Evolutionary conservation across 2,113 vertebrate species (phyloP).

Genomic region (Nansenia antarctica): DNA sequence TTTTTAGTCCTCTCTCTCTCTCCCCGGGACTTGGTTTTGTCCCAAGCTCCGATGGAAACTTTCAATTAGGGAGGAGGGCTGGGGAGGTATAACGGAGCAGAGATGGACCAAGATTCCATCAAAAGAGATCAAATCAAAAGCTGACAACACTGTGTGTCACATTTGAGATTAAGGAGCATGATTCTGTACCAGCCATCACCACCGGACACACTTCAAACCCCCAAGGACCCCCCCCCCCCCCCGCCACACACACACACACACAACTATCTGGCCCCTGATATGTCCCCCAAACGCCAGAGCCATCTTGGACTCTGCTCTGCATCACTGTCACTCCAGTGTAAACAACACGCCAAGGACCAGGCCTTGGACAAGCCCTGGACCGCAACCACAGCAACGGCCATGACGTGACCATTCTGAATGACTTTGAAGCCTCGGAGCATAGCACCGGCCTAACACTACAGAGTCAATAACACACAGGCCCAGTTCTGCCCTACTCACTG

Average conservation of each 20-base stretch:
- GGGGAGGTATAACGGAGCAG: constrained; percentile 39
- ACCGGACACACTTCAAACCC: not conserved
- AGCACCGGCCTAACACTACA: not conserved
- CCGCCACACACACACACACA: too few species aligned
- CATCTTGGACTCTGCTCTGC: constrained; percentile 44
- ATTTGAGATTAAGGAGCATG: constrained; percentile 23
- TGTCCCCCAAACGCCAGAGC: constrained; percentile 27
- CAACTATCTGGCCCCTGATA: constrained; percentile 18
- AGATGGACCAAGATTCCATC: constrained; percentile 62
- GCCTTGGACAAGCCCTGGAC: constrained; percentile 18
- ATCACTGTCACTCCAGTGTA: constrained; percentile 54
- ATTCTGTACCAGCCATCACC: not conserved
- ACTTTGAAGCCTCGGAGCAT: constrained; percentile 6
- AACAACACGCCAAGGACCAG: constrained; percentile 40
- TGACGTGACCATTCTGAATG: not conserved
- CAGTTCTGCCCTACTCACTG: not conserved
- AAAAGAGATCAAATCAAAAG: constrained; percentile 69
- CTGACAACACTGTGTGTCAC: constrained; percentile 62
- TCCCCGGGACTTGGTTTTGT: constrained; percentile 60
- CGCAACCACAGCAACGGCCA: constrained; percentile 7
- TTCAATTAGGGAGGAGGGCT: constrained; percentile 59
- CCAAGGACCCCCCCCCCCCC: constrained; percentile 28
- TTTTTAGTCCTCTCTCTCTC: constrained; percentile 69
- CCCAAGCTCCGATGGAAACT: constrained; percentile 73
- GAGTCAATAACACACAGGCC: not conserved